These are phyloP conservation scores for Clistopyga incitator DNA, from an alignment of 2,888 invertebrate genomes.

Conservation along the genomic window DNA sequence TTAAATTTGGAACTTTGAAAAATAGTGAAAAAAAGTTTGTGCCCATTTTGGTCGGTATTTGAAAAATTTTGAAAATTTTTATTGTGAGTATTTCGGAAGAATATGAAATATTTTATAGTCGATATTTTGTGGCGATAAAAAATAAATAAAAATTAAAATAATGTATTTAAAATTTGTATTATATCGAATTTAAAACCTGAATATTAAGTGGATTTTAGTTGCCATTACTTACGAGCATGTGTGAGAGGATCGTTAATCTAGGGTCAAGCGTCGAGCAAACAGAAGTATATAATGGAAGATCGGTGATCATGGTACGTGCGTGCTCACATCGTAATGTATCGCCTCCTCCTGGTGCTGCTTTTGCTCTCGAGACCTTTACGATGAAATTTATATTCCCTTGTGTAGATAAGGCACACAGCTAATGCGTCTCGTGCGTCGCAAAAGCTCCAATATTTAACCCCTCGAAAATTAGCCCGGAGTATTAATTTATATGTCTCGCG, in stretches of 20 bases:
- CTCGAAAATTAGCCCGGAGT: not conserved
- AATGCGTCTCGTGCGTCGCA: slow-evolving; percentile 23
- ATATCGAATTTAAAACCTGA: not conserved
- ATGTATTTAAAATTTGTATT: not conserved
- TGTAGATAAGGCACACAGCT: slow-evolving; percentile 76
- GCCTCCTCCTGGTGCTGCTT: slow-evolving; percentile 7
- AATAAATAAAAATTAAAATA: too few species aligned
- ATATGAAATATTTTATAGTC: too few species aligned
- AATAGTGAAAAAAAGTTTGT: not conserved
- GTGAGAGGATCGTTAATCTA: slow-evolving; percentile 72
- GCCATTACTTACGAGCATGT: slow-evolving; percentile 41
- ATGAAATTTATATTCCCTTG: slow-evolving; percentile 75
- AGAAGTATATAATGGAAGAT: slow-evolving; percentile 74
- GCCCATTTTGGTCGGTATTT: too few species aligned
- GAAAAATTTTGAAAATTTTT: too few species aligned
- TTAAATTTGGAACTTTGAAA: too few species aligned
- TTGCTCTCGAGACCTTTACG: slow-evolving; percentile 67
- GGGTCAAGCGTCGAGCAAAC: slow-evolving; percentile 74
- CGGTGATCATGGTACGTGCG: slow-evolving; percentile 71
- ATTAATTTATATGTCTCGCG: too few species aligned
- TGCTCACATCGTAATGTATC: slow-evolving; percentile 69
- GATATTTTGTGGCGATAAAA: too few species aligned
- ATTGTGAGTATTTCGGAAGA: too few species aligned
- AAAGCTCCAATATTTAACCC: slow-evolving; percentile 5
- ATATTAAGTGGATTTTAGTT: not conserved